phyloP scores from a whole-genome alignment of 2,888 invertebrate species.

The Ephialtes manifestator region DNA sequence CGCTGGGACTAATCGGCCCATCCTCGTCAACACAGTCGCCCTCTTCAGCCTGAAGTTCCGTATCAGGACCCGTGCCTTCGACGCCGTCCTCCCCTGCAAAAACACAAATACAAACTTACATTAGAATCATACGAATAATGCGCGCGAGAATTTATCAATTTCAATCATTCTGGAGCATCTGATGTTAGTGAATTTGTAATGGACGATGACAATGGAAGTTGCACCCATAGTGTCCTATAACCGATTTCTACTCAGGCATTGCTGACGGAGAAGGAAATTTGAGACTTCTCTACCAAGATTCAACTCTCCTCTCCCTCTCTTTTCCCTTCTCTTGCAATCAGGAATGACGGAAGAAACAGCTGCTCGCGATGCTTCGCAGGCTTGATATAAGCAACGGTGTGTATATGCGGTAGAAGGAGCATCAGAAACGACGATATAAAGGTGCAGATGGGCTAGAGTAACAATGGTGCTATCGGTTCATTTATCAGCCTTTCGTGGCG shows the following conservation, averaged over 20 bases:
- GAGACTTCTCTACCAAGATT: conserved; percentile 44
- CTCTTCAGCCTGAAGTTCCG: conserved; percentile 87
- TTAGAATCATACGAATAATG: background rate
- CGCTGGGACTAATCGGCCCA: conserved; percentile 87
- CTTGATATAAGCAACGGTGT: conserved; percentile 60
- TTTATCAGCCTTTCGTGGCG: conserved; percentile 83
- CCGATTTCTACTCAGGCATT: conserved; percentile 39
- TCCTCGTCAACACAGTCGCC: conserved; percentile 88
- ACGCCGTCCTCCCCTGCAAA: conserved; percentile 87
- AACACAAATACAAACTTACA: conserved; percentile 68
- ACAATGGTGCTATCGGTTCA: conserved; percentile 85
- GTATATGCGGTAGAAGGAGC: conserved; percentile 58
- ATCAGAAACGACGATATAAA: conserved; percentile 76
- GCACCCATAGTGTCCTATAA: conserved; percentile 20
- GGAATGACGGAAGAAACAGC: conserved; percentile 64
- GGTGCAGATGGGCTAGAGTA: conserved; percentile 78
- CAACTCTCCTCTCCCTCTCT: conserved; percentile 31
- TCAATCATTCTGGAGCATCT: conserved; percentile 41
- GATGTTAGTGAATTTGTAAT: conserved; percentile 35
- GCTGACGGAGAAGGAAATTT: conserved; percentile 57
- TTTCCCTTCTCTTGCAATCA: conserved; percentile 55
- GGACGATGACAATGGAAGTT: conserved; percentile 38
- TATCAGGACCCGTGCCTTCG: conserved; percentile 84
- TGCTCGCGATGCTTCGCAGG: conserved; percentile 48
- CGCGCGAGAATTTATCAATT: conserved; percentile 22